A percentile compares a stretch with the other conserved stretches of the same genome.
phyloP scores from a whole-genome alignment of 2,113 vertebrate species.

The Pteruthius melanotis region DNA sequence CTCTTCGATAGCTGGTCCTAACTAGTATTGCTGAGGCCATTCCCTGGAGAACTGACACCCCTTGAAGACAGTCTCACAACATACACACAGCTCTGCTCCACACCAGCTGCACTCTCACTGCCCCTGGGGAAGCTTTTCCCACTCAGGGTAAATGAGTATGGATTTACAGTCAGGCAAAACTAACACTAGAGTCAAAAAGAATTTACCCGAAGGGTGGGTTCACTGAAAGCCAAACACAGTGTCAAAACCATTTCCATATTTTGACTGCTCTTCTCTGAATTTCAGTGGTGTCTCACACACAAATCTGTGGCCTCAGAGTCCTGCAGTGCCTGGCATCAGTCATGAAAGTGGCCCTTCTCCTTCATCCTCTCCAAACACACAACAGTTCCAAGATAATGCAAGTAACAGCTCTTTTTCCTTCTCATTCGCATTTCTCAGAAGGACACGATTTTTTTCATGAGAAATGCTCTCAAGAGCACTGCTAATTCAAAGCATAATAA shows the following conservation, averaged over 20 bases:
- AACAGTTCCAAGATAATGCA: background rate
- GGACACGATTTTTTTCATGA: background rate
- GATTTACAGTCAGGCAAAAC: background rate
- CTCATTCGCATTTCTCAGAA: background rate
- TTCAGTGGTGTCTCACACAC: background rate
- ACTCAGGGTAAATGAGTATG: background rate
- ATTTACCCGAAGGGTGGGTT: background rate
- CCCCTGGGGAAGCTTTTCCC: background rate
- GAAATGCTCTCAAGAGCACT: background rate
- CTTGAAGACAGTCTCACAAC: background rate
- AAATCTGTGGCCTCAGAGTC: background rate
- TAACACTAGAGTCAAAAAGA: background rate
- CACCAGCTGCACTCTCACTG: background rate
- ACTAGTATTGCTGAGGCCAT: background rate
- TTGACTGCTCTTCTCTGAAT: background rate
- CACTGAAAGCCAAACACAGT: background rate
- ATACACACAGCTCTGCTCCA: background rate
- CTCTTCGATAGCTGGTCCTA: background rate
- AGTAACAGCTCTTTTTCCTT: background rate
- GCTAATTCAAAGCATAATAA: slow-evolving; percentile 39
- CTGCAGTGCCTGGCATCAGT: background rate
- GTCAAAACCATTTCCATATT: background rate
- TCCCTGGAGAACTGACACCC: background rate
- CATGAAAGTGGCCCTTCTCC: background rate
- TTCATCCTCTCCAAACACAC: background rate